Conservation (phyloP, 2,797 vertebrate species). For the Pangasius larnaudii region DNA sequence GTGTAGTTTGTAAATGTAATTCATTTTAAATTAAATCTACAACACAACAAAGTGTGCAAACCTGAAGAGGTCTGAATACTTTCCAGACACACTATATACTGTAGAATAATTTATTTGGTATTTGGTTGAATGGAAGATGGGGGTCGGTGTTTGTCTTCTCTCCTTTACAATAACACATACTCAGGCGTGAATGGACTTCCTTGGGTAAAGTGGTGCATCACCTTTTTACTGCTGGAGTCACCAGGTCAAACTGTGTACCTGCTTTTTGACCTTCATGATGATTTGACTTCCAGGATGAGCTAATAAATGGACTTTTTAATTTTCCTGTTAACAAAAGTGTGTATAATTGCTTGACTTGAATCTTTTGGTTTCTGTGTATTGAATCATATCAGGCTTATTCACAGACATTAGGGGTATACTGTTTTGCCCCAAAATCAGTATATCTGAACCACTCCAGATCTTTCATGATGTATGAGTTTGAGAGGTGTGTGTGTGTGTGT, state of each 20-base stretch:
- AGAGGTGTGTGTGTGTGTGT: neutral
- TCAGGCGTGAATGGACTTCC: constrained; percentile 14
- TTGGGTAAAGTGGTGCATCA: constrained; percentile 15
- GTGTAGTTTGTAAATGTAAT: neutral
- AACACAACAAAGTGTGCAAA: neutral
- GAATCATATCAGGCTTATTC: neutral
- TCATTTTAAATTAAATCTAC: neutral
- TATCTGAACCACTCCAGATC: neutral
- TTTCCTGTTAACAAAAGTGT: neutral
- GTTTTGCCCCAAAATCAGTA: neutral
- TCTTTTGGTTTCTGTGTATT: neutral
- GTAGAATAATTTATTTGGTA: neutral
- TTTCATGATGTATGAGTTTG: neutral
- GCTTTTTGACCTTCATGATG: constrained; percentile 35
- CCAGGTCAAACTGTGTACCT: constrained; percentile 27
- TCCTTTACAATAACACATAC: constrained; percentile 13
- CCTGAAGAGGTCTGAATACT: neutral
- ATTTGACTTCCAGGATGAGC: neutral
- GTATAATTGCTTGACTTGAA: neutral
- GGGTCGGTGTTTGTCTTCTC: constrained; percentile 10
- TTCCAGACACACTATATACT: neutral
- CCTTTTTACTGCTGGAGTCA: constrained; percentile 19
- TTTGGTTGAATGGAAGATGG: neutral
- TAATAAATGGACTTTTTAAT: too few species aligned
- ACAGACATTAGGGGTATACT: too few species aligned